A percentile compares a stretch with the other conserved stretches of the same genome.
phyloP scores from a whole-genome alignment of 2,888 invertebrate genomes.

The Parthenolecanium corni region DNA sequence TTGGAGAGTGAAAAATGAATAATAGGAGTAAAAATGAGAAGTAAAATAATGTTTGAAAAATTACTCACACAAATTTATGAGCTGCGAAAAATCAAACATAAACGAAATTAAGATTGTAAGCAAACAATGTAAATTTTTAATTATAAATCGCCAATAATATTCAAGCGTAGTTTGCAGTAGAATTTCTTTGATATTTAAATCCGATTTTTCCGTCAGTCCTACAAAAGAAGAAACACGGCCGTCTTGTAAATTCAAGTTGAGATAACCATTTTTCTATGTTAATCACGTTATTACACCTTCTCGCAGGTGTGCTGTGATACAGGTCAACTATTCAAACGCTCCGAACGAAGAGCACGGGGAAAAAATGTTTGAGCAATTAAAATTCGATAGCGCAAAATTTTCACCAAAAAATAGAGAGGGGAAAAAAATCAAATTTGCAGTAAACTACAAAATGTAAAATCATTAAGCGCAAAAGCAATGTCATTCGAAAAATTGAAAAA shows the following conservation, averaged over 20 bases:
- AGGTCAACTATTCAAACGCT: no score
- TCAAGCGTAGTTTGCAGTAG: conserved; percentile 14
- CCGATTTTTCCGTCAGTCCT: conserved; percentile 21
- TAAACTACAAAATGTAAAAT: no score
- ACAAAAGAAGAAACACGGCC: conserved; percentile 17
- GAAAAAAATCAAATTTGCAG: no score
- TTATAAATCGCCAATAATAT: conserved; percentile 23
- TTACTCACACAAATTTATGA: conserved; percentile 28
- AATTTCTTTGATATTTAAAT: conserved; percentile 12
- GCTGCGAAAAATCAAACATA: conserved; percentile 23
- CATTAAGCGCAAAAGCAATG: not conserved
- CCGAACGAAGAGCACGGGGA: no score
- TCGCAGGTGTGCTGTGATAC: not conserved
- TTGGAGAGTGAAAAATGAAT: conserved; percentile 3
- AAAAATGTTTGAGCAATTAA: no score
- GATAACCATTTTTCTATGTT: not conserved
- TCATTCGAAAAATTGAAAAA: not conserved
- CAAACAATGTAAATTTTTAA: conserved; percentile 17
- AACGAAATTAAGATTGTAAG: conserved; percentile 26
- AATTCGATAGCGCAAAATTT: no score
- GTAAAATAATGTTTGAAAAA: conserved; percentile 16
- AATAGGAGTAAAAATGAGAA: not conserved
- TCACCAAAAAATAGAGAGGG: no score
- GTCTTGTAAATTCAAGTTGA: conserved; percentile 6
- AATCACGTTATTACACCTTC: not conserved